Percentiles rank a stretch among this genome's conserved stretches.
Evolutionary conservation across 37 sponge, comb jelly and placozoan species (phyloP).

Genomic region (Spongilla lacustris): DNA sequence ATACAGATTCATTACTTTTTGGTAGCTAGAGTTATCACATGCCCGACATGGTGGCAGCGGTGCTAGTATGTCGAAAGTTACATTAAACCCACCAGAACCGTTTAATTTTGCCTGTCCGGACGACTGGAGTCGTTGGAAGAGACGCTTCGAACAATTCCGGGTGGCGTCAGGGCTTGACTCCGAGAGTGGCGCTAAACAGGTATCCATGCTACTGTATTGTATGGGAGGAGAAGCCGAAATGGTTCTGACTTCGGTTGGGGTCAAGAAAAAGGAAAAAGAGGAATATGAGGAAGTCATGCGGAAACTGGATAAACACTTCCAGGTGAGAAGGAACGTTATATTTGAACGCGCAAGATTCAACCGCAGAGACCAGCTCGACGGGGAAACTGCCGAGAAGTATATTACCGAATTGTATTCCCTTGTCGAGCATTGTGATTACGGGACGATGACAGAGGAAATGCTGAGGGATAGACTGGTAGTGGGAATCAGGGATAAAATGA

Average conservation of each 20-base stretch:
- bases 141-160: constrained; percentile 20
- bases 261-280: not conserved
- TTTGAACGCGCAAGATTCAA: constrained; percentile 16
- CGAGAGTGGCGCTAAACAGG: not conserved
- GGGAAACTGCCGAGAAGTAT: constrained; percentile 7
- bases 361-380: not conserved
- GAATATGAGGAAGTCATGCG: not conserved
- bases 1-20: not conserved
- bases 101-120: constrained; percentile 14
- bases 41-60: too few relatives aligned
- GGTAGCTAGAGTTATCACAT: too few relatives aligned
- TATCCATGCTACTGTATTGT: constrained; percentile 20
- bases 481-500: not conserved
- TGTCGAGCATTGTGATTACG: constrained; percentile 14
- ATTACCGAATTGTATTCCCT: constrained; percentile 18
- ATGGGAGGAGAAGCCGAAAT: constrained; percentile 14
- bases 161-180: constrained; percentile 9
- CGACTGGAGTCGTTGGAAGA: constrained; percentile 20
- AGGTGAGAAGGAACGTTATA: not conserved
- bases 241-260: constrained; percentile 19
- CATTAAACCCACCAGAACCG: constrained; percentile 13
- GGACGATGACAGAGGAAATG: constrained; percentile 20
- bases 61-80: not conserved
- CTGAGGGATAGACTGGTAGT: constrained; percentile 11
- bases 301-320: constrained; percentile 7